These are phyloP conservation scores for Xestia c-nigrum DNA, from an alignment of 2,888 invertebrate species.

Conservation along the genomic window DNA sequence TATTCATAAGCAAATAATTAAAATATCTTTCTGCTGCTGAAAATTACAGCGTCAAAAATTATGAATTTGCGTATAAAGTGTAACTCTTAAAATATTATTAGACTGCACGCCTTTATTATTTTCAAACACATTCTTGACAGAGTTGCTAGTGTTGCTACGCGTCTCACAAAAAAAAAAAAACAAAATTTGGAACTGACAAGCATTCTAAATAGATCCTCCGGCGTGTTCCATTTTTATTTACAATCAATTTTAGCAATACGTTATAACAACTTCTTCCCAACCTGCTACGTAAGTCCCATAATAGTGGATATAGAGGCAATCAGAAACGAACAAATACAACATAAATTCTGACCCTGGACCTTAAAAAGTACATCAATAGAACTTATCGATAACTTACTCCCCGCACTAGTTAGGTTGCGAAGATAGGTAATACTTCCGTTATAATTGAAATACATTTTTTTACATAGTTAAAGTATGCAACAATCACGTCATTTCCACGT, in stretches of 20 bases:
- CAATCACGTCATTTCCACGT: slow-evolving; percentile 49
- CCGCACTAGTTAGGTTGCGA: slow-evolving; percentile 5
- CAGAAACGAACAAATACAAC: background rate
- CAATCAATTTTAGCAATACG: background rate
- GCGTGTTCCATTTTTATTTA: background rate
- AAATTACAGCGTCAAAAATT: no score
- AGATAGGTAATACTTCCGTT: background rate
- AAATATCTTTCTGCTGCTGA: no score
- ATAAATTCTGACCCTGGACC: background rate
- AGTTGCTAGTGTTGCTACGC: no score
- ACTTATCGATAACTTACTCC: slow-evolving; percentile 4
- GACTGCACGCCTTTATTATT: background rate
- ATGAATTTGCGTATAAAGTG: no score
- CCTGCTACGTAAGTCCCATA: background rate
- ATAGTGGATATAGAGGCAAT: background rate
- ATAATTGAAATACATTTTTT: slow-evolving; percentile 18
- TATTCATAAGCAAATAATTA: no score
- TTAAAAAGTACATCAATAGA: background rate
- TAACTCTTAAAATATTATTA: background rate
- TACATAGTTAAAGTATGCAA: background rate
- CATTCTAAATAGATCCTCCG: background rate
- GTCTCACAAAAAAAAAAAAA: background rate
- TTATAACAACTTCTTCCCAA: background rate
- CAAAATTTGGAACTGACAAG: background rate
- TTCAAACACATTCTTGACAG: background rate